Conservation (phyloP, 1,140 invertebrate species). For the Bombus fervidus region DNA sequence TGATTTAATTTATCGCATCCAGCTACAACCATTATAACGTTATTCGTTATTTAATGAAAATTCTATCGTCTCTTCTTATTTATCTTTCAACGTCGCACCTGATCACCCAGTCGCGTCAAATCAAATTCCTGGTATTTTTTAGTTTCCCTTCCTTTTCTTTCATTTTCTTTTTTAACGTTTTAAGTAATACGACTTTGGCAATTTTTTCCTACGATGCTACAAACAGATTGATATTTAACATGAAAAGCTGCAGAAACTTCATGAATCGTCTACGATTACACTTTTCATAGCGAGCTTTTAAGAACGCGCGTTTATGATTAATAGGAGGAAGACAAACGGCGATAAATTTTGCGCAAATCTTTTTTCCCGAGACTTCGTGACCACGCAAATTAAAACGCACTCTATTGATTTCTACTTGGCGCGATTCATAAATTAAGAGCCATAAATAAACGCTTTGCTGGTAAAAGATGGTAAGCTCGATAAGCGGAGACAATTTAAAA, state of each 20-base stretch:
- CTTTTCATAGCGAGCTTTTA: not conserved
- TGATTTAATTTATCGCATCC: conserved; percentile 40
- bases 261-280: not conserved
- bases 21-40: conserved; percentile 4
- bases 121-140: not conserved
- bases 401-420: not conserved
- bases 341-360: not conserved
- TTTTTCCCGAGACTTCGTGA: not conserved
- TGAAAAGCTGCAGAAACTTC: too few relatives aligned
- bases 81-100: not conserved
- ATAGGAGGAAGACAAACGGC: not conserved
- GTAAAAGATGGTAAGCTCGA: not conserved
- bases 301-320: not conserved
- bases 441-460: not conserved
- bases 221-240: not conserved
- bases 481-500: not conserved
- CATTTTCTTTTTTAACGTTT: not conserved
- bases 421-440: not conserved
- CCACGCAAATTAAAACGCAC: not conserved
- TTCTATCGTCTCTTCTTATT: not conserved
- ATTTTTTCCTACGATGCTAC: too few relatives aligned
- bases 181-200: not conserved
- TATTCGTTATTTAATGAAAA: conserved; percentile 12
- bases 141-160: too few relatives aligned
- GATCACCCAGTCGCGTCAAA: not conserved